A percentile compares a stretch with the other conserved stretches of the same genome.
Evolutionary conservation across 2,113 vertebrate genomes (phyloP).

Genomic region (Heterochromis multidens): DNA sequence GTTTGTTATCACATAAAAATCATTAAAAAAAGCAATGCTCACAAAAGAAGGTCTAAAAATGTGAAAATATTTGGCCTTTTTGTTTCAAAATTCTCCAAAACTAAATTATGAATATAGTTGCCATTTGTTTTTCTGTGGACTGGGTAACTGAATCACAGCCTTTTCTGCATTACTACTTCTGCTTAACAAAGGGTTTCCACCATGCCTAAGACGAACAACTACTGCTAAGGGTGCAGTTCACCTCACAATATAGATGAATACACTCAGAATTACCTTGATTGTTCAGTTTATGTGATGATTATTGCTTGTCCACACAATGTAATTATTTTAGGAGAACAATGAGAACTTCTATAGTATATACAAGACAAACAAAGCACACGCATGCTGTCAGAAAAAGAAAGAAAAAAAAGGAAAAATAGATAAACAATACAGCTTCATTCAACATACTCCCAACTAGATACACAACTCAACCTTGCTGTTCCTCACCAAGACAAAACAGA

Average conservation of each 20-base stretch:
- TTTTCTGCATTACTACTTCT: background rate
- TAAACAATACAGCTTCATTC: background rate
- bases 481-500: slow-evolving; percentile 17
- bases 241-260: background rate
- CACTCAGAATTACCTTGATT: background rate
- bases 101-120: background rate
- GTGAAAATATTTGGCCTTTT: background rate
- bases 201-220: background rate
- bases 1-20: background rate
- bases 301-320: background rate
- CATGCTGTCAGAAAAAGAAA: background rate
- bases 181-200: background rate
- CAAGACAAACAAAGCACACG: background rate
- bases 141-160: background rate
- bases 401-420: background rate
- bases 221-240: background rate
- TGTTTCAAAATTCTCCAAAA: background rate
- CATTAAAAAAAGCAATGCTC: background rate
- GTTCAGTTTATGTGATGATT: background rate
- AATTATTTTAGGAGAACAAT: background rate
- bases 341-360: background rate
- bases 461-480: slow-evolving; percentile 28
- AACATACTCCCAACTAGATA: slow-evolving; percentile 16
- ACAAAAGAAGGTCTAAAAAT: background rate
- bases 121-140: background rate